Conservation (phyloP, 2,113 vertebrate genomes). For the Elephas maximus region DNA sequence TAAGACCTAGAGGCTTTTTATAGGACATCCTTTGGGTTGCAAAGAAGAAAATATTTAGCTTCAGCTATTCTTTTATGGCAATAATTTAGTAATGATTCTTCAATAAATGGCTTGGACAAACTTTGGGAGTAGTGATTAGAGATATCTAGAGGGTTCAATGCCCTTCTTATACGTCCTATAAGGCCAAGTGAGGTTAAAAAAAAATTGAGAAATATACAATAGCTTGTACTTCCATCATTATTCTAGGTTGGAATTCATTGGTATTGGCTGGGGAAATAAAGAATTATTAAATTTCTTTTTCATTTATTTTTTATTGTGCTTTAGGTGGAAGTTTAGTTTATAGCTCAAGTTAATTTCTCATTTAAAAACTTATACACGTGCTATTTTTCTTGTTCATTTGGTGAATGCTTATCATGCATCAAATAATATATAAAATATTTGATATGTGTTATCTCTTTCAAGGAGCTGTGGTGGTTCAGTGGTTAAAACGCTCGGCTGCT, state of each 20-base stretch:
- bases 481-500: no score
- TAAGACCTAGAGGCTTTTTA: not conserved
- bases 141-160: not conserved
- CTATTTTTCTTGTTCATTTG: not conserved
- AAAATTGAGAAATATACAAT: not conserved
- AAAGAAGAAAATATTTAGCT: constrained; percentile 1
- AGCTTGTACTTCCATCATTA: not conserved
- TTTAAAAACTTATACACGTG: no score
- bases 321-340: no score
- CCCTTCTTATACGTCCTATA: not conserved
- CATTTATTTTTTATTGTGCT: not conserved
- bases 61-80: not conserved
- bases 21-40: not conserved
- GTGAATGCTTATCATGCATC: not conserved
- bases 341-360: no score
- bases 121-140: not conserved
- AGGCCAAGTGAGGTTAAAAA: not conserved
- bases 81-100: not conserved
- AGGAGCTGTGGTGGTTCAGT: no score
- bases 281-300: not conserved
- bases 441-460: not conserved
- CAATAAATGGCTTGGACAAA: not conserved
- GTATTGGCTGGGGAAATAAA: not conserved
- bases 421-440: not conserved
- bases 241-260: not conserved